A percentile compares a stretch with the other conserved stretches of the same genome.
Evolutionary conservation across 2,888 invertebrate species (phyloP).

Genomic region (Apodemia zela): DNA sequence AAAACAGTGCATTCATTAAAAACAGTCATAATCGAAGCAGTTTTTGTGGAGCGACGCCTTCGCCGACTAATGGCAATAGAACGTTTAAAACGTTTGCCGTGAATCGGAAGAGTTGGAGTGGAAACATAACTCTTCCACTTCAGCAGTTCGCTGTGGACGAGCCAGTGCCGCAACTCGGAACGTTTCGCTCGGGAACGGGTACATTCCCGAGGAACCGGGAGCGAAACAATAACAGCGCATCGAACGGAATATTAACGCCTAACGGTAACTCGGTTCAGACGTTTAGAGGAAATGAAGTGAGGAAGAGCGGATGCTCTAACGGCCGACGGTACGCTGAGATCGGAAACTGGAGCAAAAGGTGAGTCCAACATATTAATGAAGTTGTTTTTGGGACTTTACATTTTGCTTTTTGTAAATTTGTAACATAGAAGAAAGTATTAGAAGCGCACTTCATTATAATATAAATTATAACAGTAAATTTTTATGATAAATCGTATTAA

Average conservation of each 20-base stretch:
- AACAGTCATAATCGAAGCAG: slow-evolving; percentile 78
- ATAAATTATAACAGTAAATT: too few relatives aligned
- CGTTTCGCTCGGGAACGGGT: slow-evolving; percentile 73
- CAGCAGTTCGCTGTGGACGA: slow-evolving; percentile 69
- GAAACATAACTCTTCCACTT: slow-evolving; percentile 73
- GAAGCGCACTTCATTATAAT: too few relatives aligned
- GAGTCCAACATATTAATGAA: slow-evolving; percentile 42
- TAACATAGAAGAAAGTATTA: neutral
- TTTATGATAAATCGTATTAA: too few relatives aligned
- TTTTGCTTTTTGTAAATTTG: neutral
- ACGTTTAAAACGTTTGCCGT: slow-evolving; percentile 74
- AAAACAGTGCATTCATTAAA: slow-evolving; percentile 74
- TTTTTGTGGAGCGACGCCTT: slow-evolving; percentile 73
- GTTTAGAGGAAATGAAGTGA: slow-evolving; percentile 76
- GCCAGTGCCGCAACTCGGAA: slow-evolving; percentile 66
- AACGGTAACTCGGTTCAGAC: slow-evolving; percentile 74
- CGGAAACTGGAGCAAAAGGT: slow-evolving; percentile 81
- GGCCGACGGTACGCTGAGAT: slow-evolving; percentile 81
- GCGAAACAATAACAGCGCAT: slow-evolving; percentile 68
- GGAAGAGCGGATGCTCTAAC: slow-evolving; percentile 73
- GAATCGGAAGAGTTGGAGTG: slow-evolving; percentile 79
- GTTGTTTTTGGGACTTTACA: slow-evolving; percentile 17
- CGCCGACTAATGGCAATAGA: slow-evolving; percentile 65
- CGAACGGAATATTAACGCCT: slow-evolving; percentile 75
- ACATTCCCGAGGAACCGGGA: slow-evolving; percentile 75